Base-by-base conservation (phyloP, 2,888 invertebrate species). In the Pegoplata infirma region DNA sequence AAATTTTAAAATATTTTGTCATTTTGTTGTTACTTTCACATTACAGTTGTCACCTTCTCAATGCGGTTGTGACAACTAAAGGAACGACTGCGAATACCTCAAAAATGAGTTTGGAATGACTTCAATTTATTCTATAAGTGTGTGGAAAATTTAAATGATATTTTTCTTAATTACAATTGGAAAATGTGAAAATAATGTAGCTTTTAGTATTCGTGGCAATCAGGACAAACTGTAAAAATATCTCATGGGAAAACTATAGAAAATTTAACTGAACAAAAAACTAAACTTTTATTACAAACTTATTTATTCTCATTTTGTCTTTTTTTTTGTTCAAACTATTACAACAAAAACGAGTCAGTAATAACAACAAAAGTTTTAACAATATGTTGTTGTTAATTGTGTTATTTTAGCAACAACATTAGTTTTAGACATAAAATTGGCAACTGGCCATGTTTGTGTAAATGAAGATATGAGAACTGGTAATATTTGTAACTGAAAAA, bases 401-500 rank as follows among this genome's bases (percentile, higher is more conserved):
- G 17, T n/a, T 49, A n/a, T 40, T 49, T 14, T 19, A 5, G 1
- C 56, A 59, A 66, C 69, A 66, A 67, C 61, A 69, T 64, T 61
- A 72, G 49, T 56, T 68, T 72, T 75, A 64, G 51, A 73, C 73
- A 78, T 69, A 32, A 64, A 73, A 78, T 78, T 78, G 78, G 78
- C 78, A 78, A 69, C 64, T 59, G 69, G 78, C 78, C 78, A 78
- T 78, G 64, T 53, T 40, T 78, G 69, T 78, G 73, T 78, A 74
- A 58, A 78, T 49, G 49, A 19, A 63, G 49, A 78, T 74, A 73
- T 74, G 53, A 74, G 61, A 69, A 69, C 73, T 73, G 78, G 78
- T 64, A 74, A 78, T 69, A 78, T 78, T 78, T 78, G 78, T 78
- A 66, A 59, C 63, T 51, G n/a, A 56, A 40, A n/a, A n/a, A n/a